These are phyloP conservation scores for Thymelicus lineola DNA, from an alignment of 2,888 invertebrate genomes.

Conservation along the genomic window DNA sequence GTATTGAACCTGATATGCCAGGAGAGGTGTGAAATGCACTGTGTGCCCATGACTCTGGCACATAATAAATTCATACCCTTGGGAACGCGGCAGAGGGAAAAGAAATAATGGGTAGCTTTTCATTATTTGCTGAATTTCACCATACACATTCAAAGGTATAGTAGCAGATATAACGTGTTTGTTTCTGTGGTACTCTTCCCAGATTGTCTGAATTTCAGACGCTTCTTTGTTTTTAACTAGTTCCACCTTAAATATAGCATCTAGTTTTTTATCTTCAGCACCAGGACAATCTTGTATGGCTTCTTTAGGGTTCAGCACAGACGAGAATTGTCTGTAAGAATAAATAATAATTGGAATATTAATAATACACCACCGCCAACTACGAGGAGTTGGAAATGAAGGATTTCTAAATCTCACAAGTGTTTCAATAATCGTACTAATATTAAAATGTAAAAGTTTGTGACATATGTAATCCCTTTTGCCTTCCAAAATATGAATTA, in stretches of 20 bases:
- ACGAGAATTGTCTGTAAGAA: constrained; percentile 85
- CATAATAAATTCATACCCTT: constrained; percentile 95
- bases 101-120: constrained; percentile 89
- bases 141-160: constrained; percentile 86
- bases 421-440: too few relatives aligned
- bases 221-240: constrained; percentile 88
- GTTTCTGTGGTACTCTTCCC: constrained; percentile 92
- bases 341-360: neutral
- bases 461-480: too few relatives aligned
- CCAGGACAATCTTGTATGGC: constrained; percentile 52
- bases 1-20: constrained; percentile 90
- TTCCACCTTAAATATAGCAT: constrained; percentile 91
- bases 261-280: constrained; percentile 80
- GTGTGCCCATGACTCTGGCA: constrained; percentile 89
- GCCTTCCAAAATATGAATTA: too few relatives aligned
- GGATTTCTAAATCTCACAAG: too few relatives aligned
- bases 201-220: constrained; percentile 90
- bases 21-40: constrained; percentile 93
- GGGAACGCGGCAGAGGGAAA: constrained; percentile 91
- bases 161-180: constrained; percentile 92
- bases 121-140: constrained; percentile 84
- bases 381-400: too few relatives aligned
- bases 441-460: too few relatives aligned
- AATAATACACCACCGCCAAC: too few relatives aligned
- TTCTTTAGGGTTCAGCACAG: constrained; percentile 87